Percentiles rank a stretch among this genome's conserved stretches.
These are phyloP conservation scores for Dasypogon diadema DNA, from an alignment of 2,888 invertebrate species.

Conservation along the genomic window DNA sequence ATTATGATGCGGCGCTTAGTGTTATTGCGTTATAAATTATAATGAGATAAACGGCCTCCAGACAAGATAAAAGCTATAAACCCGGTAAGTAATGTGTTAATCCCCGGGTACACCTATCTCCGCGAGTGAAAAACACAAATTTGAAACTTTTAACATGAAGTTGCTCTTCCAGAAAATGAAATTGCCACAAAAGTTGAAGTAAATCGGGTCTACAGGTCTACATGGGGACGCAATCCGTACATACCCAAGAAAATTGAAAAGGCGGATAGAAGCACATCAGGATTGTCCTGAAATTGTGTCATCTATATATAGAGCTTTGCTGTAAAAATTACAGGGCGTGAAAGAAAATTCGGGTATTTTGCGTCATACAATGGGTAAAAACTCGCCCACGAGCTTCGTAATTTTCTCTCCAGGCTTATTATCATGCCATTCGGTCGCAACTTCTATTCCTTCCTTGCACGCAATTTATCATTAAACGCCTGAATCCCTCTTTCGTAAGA, in stretches of 20 bases:
- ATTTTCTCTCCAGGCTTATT: slow-evolving; percentile 24
- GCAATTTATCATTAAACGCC: slow-evolving; percentile 23
- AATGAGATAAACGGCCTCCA: not conserved
- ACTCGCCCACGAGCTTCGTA: slow-evolving; percentile 12
- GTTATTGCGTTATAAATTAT: slow-evolving; percentile 5
- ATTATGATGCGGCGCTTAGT: slow-evolving; percentile 15
- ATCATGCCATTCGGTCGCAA: slow-evolving; percentile 11
- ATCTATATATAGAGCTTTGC: not conserved
- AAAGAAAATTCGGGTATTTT: slow-evolving; percentile 18
- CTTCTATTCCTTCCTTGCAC: slow-evolving; percentile 4
- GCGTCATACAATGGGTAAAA: slow-evolving; percentile 19
- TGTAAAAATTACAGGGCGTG: slow-evolving; percentile 25
- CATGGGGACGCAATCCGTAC: not conserved
- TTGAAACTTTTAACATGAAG: not conserved
- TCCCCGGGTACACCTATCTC: not conserved
- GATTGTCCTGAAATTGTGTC: slow-evolving; percentile 4
- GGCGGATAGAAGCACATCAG: not conserved
- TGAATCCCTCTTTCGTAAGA: not conserved
- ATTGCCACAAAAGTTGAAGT: slow-evolving; percentile 2
- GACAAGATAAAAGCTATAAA: not conserved
- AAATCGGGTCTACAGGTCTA: not conserved
- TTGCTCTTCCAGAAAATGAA: not conserved
- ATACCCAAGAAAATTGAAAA: slow-evolving; percentile 23
- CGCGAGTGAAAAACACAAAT: not conserved
- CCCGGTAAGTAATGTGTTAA: not conserved